Conservation (phyloP, 2,888 invertebrate genomes). For the Capitulum mitella region DNA sequence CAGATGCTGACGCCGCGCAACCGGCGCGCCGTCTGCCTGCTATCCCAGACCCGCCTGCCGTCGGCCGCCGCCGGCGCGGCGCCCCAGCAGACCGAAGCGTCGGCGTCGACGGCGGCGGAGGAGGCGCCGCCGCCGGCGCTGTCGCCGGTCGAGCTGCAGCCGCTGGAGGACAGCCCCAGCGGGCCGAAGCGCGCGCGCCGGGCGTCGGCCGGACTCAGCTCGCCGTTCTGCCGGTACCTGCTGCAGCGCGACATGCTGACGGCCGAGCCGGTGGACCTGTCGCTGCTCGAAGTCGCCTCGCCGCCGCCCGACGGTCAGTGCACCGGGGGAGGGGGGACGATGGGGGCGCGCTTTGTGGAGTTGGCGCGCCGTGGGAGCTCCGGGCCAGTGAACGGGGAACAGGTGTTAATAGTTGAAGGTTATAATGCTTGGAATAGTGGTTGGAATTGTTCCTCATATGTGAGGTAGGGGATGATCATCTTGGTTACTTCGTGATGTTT, state of each 20-base stretch:
- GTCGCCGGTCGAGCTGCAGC: constrained; percentile 38
- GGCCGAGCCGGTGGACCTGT: constrained; percentile 25
- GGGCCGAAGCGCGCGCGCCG: constrained; percentile 39
- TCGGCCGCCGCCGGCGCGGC: neutral
- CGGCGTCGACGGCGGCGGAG: neutral
- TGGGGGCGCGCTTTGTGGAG: too few relatives aligned
- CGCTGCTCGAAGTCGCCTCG: neutral
- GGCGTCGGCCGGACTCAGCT: constrained; percentile 10
- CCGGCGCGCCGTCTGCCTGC: constrained; percentile 23
- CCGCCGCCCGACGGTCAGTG: neutral
- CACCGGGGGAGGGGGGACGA: neutral
- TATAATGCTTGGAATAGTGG: neutral
- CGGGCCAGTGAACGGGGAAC: too few relatives aligned
- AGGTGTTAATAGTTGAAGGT: neutral
- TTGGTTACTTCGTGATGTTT: too few relatives aligned
- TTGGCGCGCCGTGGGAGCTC: too few relatives aligned
- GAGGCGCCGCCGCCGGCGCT: constrained; percentile 39
- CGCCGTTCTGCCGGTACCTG: constrained; percentile 37
- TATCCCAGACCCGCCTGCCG: neutral
- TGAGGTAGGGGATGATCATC: too few relatives aligned
- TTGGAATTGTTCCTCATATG: neutral
- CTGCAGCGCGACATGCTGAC: constrained; percentile 31
- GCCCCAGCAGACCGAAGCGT: constrained; percentile 45
- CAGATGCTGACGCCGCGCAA: constrained; percentile 24
- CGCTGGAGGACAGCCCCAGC: constrained; percentile 35